Base-by-base conservation (phyloP, 2,888 invertebrate species). In the Dryococelus australis region DNA sequence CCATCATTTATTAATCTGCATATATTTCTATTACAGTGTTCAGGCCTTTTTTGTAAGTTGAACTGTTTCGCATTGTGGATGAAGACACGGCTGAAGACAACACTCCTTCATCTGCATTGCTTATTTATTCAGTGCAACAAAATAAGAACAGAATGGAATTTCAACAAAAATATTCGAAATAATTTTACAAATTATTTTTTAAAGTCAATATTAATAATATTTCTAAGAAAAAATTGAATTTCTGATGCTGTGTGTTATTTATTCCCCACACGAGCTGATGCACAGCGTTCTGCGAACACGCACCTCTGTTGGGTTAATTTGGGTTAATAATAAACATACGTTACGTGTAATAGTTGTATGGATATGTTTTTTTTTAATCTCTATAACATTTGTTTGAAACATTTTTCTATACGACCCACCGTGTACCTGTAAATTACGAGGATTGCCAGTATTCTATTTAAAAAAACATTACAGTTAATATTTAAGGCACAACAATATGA, bases 41-140 rank as follows among this genome's bases (percentile, higher is more conserved):
- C 12, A 83, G 13, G 1, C 83, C 83, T 83, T 83, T 83, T 83
- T n/a, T n/a, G 83, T 83, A 6, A 83, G 27, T 2, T 83, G 83
- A 28, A 83, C 27, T 1, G 83, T 27, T 83, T 83, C 83, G 83
- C 10, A n/a, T n/a, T n/a, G n/a, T n/a, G n/a, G n/a, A n/a, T n/a
- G n/a, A n/a, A n/a, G n/a, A n/a, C n/a, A n/a, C n/a, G n/a, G n/a
- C n/a, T n/a, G n/a, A n/a, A n/a, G n/a, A n/a, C n/a, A n/a, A n/a
- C n/a, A n/a, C n/a, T n/a, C n/a, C n/a, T n/a, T n/a, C n/a, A n/a
- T n/a, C n/a, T n/a, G n/a, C n/a, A n/a, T n/a, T n/a, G n/a, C n/a
- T n/a, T n/a, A n/a, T n/a, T n/a, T n/a, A n/a, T n/a, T n/a, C n/a
- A n/a, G n/a, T n/a, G n/a, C n/a, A 83, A 83, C 83, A 83, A 83